Base-by-base conservation (phyloP, 2,888 invertebrate species). In the Napeogenes sylphis region DNA sequence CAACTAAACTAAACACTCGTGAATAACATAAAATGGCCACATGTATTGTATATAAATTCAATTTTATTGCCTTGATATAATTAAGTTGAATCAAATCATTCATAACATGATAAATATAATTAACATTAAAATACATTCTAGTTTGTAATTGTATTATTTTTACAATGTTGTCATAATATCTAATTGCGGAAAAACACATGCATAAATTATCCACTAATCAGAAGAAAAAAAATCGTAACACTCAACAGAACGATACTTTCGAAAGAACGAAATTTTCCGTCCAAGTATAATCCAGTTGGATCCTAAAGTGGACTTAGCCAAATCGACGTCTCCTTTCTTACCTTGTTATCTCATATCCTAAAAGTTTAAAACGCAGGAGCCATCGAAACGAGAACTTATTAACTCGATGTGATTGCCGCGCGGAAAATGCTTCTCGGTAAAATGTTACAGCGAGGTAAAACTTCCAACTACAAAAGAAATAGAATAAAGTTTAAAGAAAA, bases 291-390 rank as follows among this genome's bases (percentile, higher is more conserved):
- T 63, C 60, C 56, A 57, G 57, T 47, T 42, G 46, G 58, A 55
- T 60, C 14, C 30, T 61, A 79, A 85, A 84, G 82, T 79, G 83
- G 85, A 84, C 84, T 87, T 86, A 87, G 85, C 85, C 83, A 84
- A 87, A 87, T 88, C 84, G 84, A 83, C 81, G 83, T 83, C 85
- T 84, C 81, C 81, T 86, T 85, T 21, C 86, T 84, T 83, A 86
- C 84, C 87, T 89, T 88, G 89, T 89, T 90, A 90, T 90, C 90
- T 90, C 85, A 86, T 87, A 89, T 88, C 90, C 90, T 83, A 90
- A 90, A 90, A 90, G 89, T 90, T 90, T 87, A 88, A 89, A 90
- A 90, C 84, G 87, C 82, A 84, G 82, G 79, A 85, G 87, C 90
- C 83, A 90, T 90, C 87, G 85, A 82, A 88, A 84, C 85, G 82